Conservation (phyloP, 2,888 invertebrate species). For the Lottia gigantea region DNA sequence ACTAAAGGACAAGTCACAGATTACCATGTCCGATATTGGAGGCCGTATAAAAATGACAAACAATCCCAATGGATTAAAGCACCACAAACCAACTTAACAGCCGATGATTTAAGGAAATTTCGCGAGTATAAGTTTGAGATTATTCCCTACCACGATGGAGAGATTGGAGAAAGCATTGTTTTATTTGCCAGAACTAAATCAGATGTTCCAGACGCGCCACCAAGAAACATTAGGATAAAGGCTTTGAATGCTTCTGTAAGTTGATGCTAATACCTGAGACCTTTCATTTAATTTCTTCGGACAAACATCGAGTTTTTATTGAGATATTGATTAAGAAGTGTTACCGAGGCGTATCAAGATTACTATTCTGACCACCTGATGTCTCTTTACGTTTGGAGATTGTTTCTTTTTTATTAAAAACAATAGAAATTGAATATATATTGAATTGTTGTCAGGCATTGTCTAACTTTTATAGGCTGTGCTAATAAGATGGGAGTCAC, state of each 20-base stretch:
- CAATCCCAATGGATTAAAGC: constrained; percentile 30
- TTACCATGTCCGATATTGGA: constrained; percentile 36
- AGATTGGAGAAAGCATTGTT: constrained; percentile 42
- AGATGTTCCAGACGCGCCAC: constrained; percentile 42
- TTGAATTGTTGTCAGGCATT: too few relatives aligned
- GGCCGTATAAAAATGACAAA: constrained; percentile 36
- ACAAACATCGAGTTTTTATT: too few relatives aligned
- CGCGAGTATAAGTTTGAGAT: constrained; percentile 45
- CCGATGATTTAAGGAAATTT: constrained; percentile 34
- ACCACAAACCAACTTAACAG: constrained; percentile 28
- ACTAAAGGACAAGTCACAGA: constrained; percentile 30
- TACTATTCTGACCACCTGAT: too few relatives aligned
- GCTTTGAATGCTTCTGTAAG: constrained; percentile 44
- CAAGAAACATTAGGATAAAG: constrained; percentile 33
- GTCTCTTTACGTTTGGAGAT: too few relatives aligned
- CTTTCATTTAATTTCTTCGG: too few relatives aligned
- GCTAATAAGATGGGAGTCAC: constrained; percentile 28
- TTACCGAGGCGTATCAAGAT: too few relatives aligned
- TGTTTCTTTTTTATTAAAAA: too few relatives aligned
- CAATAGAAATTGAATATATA: too few relatives aligned
- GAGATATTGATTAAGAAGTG: too few relatives aligned
- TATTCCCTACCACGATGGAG: constrained; percentile 44
- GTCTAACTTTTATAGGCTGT: constrained; percentile 25
- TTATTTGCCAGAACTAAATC: constrained; percentile 39
- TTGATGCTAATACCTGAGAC: neutral